A percentile compares a stretch with the other conserved stretches of the same genome.
These are phyloP conservation scores for Apodemia zela DNA, from an alignment of 2,888 invertebrate genomes.

Conservation along the genomic window DNA sequence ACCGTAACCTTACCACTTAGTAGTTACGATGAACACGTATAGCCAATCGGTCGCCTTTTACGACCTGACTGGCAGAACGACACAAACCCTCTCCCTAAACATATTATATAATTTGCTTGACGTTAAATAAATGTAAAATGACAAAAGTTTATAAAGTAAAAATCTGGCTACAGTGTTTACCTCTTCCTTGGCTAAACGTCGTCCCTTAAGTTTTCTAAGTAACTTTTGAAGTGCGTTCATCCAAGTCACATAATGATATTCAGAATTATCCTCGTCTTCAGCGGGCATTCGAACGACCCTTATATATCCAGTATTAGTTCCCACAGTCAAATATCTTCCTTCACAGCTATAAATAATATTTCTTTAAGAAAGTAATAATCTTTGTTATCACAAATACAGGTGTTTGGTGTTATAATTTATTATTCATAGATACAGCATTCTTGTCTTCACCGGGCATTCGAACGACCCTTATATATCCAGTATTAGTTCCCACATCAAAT, in stretches of 20 bases:
- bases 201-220: slow-evolving; percentile 62
- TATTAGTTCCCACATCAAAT: slow-evolving; percentile 63
- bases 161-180: slow-evolving; percentile 32
- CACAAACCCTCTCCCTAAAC: too few species aligned
- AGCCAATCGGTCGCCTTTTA: too few species aligned
- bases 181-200: slow-evolving; percentile 67
- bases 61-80: too few species aligned
- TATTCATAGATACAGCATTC: too few species aligned
- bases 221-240: slow-evolving; percentile 49
- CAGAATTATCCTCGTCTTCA: slow-evolving; percentile 56
- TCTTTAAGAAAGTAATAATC: too few species aligned
- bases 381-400: too few species aligned
- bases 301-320: slow-evolving; percentile 66
- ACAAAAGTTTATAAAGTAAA: too few species aligned
- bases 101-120: too few species aligned
- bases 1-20: too few species aligned
- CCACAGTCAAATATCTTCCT: slow-evolving; percentile 52
- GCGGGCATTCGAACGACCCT: slow-evolving; percentile 61
- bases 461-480: slow-evolving; percentile 62
- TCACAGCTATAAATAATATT: slow-evolving; percentile 48
- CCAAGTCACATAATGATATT: slow-evolving; percentile 51
- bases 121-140: too few species aligned
- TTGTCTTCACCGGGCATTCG: slow-evolving; percentile 62
- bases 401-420: too few species aligned
- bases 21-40: too few species aligned